Percentiles rank a stretch among this genome's conserved stretches.
Conservation (phyloP, 2,888 invertebrate genomes). For the Diplazon laetatorius region DNA sequence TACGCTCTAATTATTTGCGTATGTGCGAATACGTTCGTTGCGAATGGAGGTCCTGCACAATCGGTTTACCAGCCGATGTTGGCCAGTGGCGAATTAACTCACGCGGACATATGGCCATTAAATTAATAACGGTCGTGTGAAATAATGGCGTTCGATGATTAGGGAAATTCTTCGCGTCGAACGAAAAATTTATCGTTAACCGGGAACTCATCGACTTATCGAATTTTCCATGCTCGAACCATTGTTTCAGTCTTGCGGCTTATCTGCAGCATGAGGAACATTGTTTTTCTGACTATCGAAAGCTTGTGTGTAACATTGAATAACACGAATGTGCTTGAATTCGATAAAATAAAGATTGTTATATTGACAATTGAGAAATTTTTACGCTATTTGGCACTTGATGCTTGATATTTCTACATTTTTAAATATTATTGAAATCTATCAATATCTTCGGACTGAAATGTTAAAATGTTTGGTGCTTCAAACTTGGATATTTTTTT, state of each 20-base stretch:
- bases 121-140: conserved; percentile 80
- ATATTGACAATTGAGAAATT: background rate
- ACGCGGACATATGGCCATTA: conserved; percentile 76
- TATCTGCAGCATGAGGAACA: background rate
- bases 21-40: conserved; percentile 75
- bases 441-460: too few relatives aligned
- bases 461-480: too few relatives aligned
- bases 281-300: background rate
- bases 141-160: conserved; percentile 80
- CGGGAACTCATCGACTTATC: conserved; percentile 27
- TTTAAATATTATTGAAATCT: too few relatives aligned
- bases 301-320: background rate
- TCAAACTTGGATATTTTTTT: too few relatives aligned
- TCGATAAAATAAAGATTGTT: background rate
- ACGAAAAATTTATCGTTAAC: conserved; percentile 70
- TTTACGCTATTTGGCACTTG: background rate
- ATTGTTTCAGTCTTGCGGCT: conserved; percentile 6
- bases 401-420: too few relatives aligned
- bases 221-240: conserved; percentile 11
- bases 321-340: too few relatives aligned
- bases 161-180: conserved; percentile 78
- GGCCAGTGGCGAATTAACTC: conserved; percentile 76
- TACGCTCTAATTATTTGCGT: conserved; percentile 79
- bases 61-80: conserved; percentile 75
- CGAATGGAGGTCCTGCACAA: conserved; percentile 68